These are phyloP conservation scores for Mellivora capensis DNA, from an alignment of 2,113 vertebrate species.

Conservation along the genomic window DNA sequence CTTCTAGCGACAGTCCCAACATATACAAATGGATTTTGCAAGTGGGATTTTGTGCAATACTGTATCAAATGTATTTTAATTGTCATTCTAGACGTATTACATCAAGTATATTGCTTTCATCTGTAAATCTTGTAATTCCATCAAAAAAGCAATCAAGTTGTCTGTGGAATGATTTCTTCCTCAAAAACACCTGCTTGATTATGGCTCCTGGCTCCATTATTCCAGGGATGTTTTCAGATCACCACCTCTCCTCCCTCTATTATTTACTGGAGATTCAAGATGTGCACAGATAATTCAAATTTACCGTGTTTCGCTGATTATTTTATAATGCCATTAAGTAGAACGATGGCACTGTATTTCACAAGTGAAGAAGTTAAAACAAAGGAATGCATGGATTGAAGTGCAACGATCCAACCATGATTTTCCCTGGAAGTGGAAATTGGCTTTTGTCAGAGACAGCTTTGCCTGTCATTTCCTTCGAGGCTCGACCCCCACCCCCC, in stretches of 20 bases:
- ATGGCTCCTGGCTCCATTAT: background rate
- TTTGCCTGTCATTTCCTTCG: background rate
- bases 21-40: background rate
- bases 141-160: slow-evolving; percentile 48
- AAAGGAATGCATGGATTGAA: background rate
- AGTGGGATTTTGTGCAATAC: background rate
- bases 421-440: background rate
- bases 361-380: background rate
- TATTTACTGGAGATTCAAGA: slow-evolving; percentile 12
- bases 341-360: background rate
- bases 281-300: slow-evolving; percentile 23
- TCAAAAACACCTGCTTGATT: background rate
- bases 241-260: background rate
- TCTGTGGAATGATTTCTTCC: slow-evolving; percentile 37
- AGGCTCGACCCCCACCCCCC: background rate
- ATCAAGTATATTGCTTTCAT: background rate
- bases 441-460: background rate
- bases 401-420: background rate
- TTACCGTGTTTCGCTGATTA: background rate
- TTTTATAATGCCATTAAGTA: slow-evolving; percentile 1
- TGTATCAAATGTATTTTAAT: background rate
- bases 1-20: background rate
- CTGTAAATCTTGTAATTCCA: slow-evolving; percentile 47
- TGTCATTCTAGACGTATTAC: background rate
- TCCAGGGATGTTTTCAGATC: background rate